These are phyloP conservation scores for Macrocentrus cingulum DNA, from an alignment of 1,140 invertebrate species.

Conservation along the genomic window DNA sequence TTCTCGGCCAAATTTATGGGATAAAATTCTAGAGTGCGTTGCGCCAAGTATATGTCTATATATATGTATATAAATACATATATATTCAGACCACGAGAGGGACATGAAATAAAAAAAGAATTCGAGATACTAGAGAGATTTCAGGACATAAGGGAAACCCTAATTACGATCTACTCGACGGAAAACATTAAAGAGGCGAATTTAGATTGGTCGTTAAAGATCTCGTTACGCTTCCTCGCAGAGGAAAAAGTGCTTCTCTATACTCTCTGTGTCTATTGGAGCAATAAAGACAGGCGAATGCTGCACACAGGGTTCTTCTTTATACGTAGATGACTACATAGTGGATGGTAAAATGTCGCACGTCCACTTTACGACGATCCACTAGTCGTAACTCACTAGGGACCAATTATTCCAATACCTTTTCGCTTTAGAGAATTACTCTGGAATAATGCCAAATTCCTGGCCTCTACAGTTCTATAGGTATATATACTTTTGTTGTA, in stretches of 20 bases:
- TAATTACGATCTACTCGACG: conserved; percentile 22
- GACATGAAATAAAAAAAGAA: conserved; percentile 5
- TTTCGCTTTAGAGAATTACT: conserved; percentile 34
- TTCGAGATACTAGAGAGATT: not conserved
- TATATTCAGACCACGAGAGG: not conserved
- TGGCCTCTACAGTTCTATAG: not conserved
- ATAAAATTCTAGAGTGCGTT: not conserved
- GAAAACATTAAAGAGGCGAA: conserved; percentile 24
- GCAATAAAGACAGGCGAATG: conserved; percentile 15
- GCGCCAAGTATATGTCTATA: not conserved
- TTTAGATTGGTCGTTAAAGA: conserved; percentile 26
- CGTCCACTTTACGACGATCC: conserved; percentile 40
- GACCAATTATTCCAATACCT: conserved; percentile 45
- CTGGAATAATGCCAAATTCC: not conserved
- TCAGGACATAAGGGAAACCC: not conserved
- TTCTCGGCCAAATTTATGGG: conserved; percentile 22
- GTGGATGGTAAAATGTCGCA: not conserved
- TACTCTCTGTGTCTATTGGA: not conserved
- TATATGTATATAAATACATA: too few species aligned
- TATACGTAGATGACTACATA: not conserved
- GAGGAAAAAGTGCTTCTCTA: not conserved
- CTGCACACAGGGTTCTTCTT: not conserved
- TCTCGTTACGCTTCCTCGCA: not conserved
- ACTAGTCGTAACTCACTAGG: conserved; percentile 41
- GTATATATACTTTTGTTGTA: too few species aligned